Percentiles rank a stretch among this genome's conserved stretches.
Evolutionary conservation across 2,888 invertebrate species (phyloP).

Genomic region (Odontothrips loti): DNA sequence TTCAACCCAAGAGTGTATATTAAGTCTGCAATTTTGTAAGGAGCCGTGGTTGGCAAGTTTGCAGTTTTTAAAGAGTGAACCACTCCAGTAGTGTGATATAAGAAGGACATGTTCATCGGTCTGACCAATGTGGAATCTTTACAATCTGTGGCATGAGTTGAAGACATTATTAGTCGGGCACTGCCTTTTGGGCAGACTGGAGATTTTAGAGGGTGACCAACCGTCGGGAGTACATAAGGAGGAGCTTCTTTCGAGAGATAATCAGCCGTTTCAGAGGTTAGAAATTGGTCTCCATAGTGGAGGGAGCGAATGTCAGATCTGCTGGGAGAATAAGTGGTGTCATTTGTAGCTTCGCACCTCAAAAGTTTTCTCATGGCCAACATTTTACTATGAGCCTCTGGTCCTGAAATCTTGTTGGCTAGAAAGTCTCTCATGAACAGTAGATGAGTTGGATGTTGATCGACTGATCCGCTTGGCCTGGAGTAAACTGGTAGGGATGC

Average conservation of each 20-base stretch:
- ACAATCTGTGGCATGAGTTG: too few species aligned
- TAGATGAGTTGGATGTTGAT: not conserved
- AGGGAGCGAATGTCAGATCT: too few species aligned
- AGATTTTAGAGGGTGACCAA: too few species aligned
- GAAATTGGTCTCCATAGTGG: not conserved
- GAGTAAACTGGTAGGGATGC: not conserved
- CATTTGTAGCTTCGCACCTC: too few species aligned
- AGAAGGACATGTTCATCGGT: too few species aligned
- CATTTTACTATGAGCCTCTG: not conserved
- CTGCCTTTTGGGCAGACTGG: too few species aligned
- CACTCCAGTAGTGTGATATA: not conserved
- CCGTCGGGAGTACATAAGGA: not conserved
- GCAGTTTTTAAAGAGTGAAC: not conserved
- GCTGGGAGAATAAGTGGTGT: too few species aligned
- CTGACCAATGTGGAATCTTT: too few species aligned
- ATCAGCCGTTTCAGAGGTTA: not conserved
- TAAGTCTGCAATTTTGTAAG: not conserved
- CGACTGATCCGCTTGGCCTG: not conserved
- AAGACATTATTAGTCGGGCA: too few species aligned
- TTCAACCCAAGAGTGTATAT: not conserved
- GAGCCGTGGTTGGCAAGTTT: not conserved
- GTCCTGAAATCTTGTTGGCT: not conserved
- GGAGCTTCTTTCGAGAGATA: not conserved
- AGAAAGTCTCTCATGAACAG: not conserved
- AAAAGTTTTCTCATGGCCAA: not conserved